phyloP scores from a whole-genome alignment of 1,140 invertebrate genomes.

The Camponotus floridanus region DNA sequence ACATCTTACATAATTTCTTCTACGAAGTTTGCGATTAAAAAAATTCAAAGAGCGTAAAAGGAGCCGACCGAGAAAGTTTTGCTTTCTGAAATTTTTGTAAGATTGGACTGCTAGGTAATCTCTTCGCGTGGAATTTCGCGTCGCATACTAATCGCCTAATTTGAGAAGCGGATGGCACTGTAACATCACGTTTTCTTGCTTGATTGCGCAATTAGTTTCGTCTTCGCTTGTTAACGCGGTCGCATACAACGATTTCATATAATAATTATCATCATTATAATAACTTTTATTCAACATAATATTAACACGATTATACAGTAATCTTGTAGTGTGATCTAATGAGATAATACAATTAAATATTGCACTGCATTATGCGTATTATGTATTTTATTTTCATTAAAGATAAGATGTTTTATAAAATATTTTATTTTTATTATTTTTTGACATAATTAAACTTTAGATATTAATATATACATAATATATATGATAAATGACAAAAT shows the following conservation, averaged over 20 bases:
- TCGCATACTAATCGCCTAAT: constrained; percentile 49
- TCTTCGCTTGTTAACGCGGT: constrained; percentile 51
- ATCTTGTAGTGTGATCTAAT: background rate
- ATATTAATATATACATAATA: background rate
- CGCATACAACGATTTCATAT: constrained; percentile 39
- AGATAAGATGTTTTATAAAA: background rate
- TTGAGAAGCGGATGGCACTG: constrained; percentile 21
- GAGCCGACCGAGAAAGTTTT: constrained; percentile 33
- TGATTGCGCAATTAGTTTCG: constrained; percentile 54
- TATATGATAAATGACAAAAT: background rate
- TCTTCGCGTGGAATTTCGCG: constrained; percentile 9
- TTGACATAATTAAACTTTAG: background rate
- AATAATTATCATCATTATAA: constrained; percentile 40
- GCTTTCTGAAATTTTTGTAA: constrained; percentile 18
- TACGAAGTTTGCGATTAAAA: background rate
- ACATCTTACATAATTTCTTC: background rate
- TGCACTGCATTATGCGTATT: background rate
- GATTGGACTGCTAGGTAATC: constrained; percentile 36
- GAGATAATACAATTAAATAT: background rate
- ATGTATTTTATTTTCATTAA: background rate
- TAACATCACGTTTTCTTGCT: constrained; percentile 44
- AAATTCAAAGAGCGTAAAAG: constrained; percentile 1
- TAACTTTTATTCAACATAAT: constrained; percentile 19
- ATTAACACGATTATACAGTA: background rate
- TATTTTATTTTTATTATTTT: constrained; percentile 16